phyloP scores from a whole-genome alignment of 2,888 invertebrate genomes.

The Campopleginae sp. region DNA sequence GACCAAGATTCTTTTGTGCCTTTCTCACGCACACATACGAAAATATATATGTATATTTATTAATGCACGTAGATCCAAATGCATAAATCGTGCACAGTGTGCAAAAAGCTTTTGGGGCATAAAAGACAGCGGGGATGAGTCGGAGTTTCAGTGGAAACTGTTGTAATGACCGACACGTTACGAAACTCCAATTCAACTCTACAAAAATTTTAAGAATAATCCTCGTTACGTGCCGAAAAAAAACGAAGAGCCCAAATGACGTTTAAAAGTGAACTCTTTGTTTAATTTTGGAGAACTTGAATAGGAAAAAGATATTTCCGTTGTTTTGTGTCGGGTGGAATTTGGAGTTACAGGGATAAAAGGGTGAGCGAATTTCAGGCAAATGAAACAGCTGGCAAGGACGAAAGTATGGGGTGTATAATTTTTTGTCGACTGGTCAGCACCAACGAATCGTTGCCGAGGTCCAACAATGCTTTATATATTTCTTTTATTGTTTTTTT shows the following conservation, averaged over 20 bases:
- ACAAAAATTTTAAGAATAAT: background rate
- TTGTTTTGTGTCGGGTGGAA: background rate
- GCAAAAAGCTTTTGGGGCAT: constrained; percentile 14
- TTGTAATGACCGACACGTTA: constrained; percentile 58
- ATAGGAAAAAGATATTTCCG: background rate
- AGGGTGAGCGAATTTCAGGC: constrained; percentile 10
- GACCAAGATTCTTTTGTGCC: constrained; percentile 45
- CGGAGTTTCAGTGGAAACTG: constrained; percentile 42
- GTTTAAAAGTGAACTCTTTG: too few relatives aligned
- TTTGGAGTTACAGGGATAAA: constrained; percentile 12
- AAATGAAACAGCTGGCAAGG: constrained; percentile 21
- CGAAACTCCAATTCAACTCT: constrained; percentile 48
- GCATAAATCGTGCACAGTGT: constrained; percentile 41
- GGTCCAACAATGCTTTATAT: constrained; percentile 32
- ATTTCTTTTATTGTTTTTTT: constrained; percentile 24
- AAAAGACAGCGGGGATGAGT: background rate
- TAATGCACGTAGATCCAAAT: background rate
- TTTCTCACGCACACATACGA: constrained; percentile 5
- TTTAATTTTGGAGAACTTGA: too few relatives aligned
- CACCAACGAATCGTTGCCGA: constrained; percentile 29
- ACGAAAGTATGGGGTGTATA: constrained; percentile 10
- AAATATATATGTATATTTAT: background rate
- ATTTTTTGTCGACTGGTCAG: constrained; percentile 23
- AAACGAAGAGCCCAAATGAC: background rate
- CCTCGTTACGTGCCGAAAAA: constrained; percentile 4